phyloP scores from a whole-genome alignment of 1,140 invertebrate species.

The Drosophila subobscura region DNA sequence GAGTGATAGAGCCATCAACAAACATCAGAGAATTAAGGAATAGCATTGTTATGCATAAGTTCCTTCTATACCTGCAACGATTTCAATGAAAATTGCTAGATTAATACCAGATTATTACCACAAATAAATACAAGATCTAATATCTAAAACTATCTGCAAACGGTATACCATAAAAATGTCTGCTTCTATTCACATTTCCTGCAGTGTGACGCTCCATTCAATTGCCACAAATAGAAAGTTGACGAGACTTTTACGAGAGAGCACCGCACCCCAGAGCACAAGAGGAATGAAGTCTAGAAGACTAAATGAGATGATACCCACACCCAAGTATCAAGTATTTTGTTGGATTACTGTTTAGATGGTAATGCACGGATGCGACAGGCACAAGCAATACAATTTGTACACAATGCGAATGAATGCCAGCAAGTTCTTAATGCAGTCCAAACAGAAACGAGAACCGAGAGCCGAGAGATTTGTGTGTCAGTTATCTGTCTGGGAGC shows the following conservation, averaged over 20 bases:
- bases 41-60: no score
- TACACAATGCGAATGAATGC: neutral
- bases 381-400: slow-evolving; percentile 10
- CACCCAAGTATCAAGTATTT: slow-evolving; percentile 8
- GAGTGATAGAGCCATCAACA: no score
- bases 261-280: neutral
- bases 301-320: slow-evolving; percentile 13
- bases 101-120: no score
- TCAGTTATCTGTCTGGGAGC: slow-evolving; percentile 20
- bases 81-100: no score
- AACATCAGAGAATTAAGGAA: no score
- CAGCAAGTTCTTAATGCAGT: slow-evolving; percentile 18
- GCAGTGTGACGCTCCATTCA: slow-evolving; percentile 50
- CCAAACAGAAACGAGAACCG: neutral
- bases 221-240: slow-evolving; percentile 59
- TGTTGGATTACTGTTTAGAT: slow-evolving; percentile 30
- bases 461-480: slow-evolving; percentile 20
- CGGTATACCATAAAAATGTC: neutral
- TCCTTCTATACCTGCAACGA: no score
- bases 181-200: slow-evolving; percentile 10
- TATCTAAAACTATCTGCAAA: neutral
- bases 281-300: slow-evolving; percentile 1
- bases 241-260: slow-evolving; percentile 32
- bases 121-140: no score
- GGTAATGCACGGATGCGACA: slow-evolving; percentile 10